Evolutionary conservation across 1,140 invertebrate genomes (phyloP), one percentile per base, ranked within the genome.

Genomic region (Rhagoletis pomonella): DNA sequence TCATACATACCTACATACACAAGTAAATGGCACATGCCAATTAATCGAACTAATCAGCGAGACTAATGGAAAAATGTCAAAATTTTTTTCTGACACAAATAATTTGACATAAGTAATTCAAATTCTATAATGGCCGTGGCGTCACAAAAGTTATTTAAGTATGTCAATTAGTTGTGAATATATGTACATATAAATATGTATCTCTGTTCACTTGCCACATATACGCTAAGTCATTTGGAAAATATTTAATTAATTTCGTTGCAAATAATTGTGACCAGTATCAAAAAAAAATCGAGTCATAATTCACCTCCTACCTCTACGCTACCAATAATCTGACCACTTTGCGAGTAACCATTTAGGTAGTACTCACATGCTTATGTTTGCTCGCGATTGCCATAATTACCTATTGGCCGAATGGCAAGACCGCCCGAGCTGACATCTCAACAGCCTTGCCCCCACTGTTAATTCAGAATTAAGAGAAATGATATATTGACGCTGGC

Each of bases 211-310:
- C 12, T 59, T 12, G 58, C 58, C 29, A 29, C 50, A 55, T 85
- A 81, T 64, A 67, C 17, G 67, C 67, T 29, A 42, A 91, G 91
- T 91, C 91, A 90, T 90, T 91, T 90, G 91, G 90, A 91, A 91
- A 91, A 91, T 91, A 91, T 91, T 91, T 91, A 91, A 91, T 91
- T 91, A 91, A 91, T 91, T 91, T 91, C 17, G 12, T 91, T 91
- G 91, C 91, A 91, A 73, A 73, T 73, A 73, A 39, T 39, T 44
- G 67, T 42, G 29, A 39, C 4, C 64, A 91, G 90, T 91, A 91
- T 91, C 5, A 55, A 55, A 55, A 55, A 55, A 55, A 55, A 55
- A 55, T 55, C 50, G 50, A 55, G 10, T 55, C 50, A 55, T 10
- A 55, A 55, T 55, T 55, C 50, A 55, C 50, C 50, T 55, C 50